Evolutionary conservation across 2,888 invertebrate genomes (phyloP), one percentile per base, ranked within the genome.

Genomic region (Drosophila bunnanda): DNA sequence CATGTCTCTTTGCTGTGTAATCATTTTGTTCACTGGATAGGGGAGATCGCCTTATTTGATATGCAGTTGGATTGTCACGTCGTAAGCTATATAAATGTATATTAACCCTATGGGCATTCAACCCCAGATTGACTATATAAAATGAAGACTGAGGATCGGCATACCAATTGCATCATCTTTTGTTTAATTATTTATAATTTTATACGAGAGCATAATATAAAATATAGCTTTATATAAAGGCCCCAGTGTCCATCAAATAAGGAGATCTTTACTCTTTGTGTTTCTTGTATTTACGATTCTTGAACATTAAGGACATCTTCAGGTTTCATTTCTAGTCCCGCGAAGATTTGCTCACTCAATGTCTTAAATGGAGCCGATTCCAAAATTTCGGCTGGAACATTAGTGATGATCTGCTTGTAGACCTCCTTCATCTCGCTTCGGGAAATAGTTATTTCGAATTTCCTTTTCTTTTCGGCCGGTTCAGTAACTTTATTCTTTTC

Each of bases 1-100:
- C 32, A 15, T 34, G 50, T 15, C 50, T 34, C 13, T 50, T 8
- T 70, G 48, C 76, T 66, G 65, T 55, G 61, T 56, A 82, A 72
- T 72, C 77, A 66, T 22, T 73, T 77, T 66, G 36, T 58, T 22
- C 17, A 32, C 67, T 48, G 53, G 46, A 60, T 70, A 61, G 43
- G 38, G n/a, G 3, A 20, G 43, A 54, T 67, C 44, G 15, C 13
- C 34, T 67, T 62, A 73, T 77, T 64, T 41, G 76, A 81, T 76
- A 64, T 75, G 65, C 74, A 65, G 52, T 68, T 41, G 30, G 53
- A 59, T 68, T 67, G 65, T 43, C 64, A 62, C 75, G 9, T 57
- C n/a, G 28, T 28, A 7, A n/a, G 44, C 25, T 36, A 30, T 20
- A n/a, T 20, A 30, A 36, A 28, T 25, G 25, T 10, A 34, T 34